Conservation (phyloP, 2,113 vertebrate species). For the Dermatemys mawii region DNA sequence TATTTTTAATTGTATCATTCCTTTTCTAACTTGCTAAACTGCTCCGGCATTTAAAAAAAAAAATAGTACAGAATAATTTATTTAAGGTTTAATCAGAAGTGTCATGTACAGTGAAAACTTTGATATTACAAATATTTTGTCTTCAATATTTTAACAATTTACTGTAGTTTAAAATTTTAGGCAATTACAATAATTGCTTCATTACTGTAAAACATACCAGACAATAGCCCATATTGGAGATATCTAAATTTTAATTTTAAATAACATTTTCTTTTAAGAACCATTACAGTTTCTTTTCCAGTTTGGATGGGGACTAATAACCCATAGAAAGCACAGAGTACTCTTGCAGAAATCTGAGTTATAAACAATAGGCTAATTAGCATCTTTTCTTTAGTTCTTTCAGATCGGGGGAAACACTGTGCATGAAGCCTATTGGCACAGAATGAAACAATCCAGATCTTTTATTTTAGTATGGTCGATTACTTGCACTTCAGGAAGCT, state of each 20-base stretch:
- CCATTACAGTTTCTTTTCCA: background rate
- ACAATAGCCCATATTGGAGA: background rate
- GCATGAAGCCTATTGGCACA: background rate
- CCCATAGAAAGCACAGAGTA: background rate
- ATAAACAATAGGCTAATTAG: background rate
- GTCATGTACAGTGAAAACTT: background rate
- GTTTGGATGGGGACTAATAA: constrained; percentile 1
- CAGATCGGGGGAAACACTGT: background rate
- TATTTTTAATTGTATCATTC: background rate
- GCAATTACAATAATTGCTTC: constrained; percentile 4
- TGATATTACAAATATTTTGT: constrained; percentile 21
- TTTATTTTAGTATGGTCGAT: background rate
- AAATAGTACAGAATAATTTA: background rate
- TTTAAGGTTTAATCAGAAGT: constrained; percentile 10
- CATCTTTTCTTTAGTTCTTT: background rate
- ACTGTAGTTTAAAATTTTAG: background rate
- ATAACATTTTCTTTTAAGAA: background rate
- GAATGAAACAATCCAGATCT: background rate
- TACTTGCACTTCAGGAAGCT: background rate
- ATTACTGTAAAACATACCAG: constrained; percentile 17
- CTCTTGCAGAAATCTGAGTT: background rate
- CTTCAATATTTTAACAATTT: constrained; percentile 49
- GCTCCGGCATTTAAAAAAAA: background rate
- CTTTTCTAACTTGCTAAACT: background rate
- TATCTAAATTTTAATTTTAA: background rate